Percentiles rank a stretch among this genome's conserved stretches.
Conservation (phyloP, 2,888 invertebrate species). For the Drosophila prostipennis region DNA sequence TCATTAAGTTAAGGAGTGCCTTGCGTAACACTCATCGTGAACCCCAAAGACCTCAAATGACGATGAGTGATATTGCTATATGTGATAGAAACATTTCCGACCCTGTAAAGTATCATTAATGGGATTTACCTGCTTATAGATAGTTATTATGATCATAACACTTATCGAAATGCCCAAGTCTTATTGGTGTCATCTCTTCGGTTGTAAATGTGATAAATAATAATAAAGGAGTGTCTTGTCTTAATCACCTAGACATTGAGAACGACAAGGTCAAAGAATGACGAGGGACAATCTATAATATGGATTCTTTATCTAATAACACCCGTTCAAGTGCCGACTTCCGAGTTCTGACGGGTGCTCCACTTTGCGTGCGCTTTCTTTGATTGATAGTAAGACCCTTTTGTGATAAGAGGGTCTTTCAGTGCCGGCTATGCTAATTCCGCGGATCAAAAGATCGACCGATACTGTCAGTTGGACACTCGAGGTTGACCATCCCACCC, state of each 20-base stretch:
- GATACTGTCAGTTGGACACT: slow-evolving; percentile 36
- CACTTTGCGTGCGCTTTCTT: slow-evolving; percentile 27
- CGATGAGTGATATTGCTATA: neutral
- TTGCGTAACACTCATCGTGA: neutral
- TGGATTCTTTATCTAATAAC: slow-evolving; percentile 17
- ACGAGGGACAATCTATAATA: neutral
- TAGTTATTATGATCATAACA: neutral
- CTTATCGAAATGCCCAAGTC: neutral
- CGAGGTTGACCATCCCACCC: slow-evolving; percentile 3
- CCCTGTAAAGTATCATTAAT: neutral
- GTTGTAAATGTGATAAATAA: no score
- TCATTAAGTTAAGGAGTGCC: slow-evolving; percentile 1
- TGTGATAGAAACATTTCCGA: neutral
- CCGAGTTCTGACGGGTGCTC: slow-evolving; percentile 19
- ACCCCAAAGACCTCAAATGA: neutral
- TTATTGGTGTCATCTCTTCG: neutral
- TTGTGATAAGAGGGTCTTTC: slow-evolving; percentile 3
- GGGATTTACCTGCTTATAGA: neutral
- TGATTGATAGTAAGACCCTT: slow-evolving; percentile 38
- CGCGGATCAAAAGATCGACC: slow-evolving; percentile 13
- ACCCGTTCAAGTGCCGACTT: slow-evolving; percentile 20
- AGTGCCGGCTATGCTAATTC: slow-evolving; percentile 28
- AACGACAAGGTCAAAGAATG: neutral
- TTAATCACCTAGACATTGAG: neutral
- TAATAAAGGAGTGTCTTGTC: slow-evolving; percentile 2